Base-by-base conservation (phyloP, 2,888 invertebrate species). In the Harpalus rufipes region DNA sequence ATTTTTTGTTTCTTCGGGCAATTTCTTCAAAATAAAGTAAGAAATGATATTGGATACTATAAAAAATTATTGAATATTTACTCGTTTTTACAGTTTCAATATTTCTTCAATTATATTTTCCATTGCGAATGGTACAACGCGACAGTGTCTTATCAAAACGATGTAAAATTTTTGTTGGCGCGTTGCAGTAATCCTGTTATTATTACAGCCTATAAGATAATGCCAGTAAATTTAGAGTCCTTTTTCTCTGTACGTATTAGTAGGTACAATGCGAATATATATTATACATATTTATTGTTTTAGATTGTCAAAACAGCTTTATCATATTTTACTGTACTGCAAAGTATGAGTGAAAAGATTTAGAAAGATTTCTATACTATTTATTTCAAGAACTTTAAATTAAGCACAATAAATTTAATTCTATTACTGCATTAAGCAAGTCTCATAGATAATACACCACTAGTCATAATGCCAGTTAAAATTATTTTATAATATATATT, bases 281-380 rank as follows among this genome's bases (percentile, higher is more conserved):
- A 3, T 21, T 21, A 21, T 25, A 25, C 1, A 41, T 39, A 41
- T 51, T 65, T 21, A 21, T 21, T 12, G 21, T 83, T 74, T 18
- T 25, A 83, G 83, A 83, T 83, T 61, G 39, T 39, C n/a, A 83
- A 83, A 76, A 21, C 83, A 76, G 74, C 83, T 7, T 18, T 83
- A 39, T 83, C 83, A 0, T 83, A 83, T 14, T 41, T 83, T 3
- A 65, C 83, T 5, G 8, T 83, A 51, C 25, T 83, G 2, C 72
- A 83, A 44, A 76, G 61, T 44, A 76, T 83, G 83, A 32, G 41
- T 76, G 76, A 83, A 32, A 74, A 74, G 51, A 74, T 51, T 44
- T 44, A 51, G 8, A 51, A 51, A 51, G 0, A 51, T 8, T 32
- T 32, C 32, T 32, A 32, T 32, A 32, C 32, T 32, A 32, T 32